These are phyloP conservation scores for Tor tambroides DNA, from an alignment of 2,113 vertebrate species.

Conservation along the genomic window DNA sequence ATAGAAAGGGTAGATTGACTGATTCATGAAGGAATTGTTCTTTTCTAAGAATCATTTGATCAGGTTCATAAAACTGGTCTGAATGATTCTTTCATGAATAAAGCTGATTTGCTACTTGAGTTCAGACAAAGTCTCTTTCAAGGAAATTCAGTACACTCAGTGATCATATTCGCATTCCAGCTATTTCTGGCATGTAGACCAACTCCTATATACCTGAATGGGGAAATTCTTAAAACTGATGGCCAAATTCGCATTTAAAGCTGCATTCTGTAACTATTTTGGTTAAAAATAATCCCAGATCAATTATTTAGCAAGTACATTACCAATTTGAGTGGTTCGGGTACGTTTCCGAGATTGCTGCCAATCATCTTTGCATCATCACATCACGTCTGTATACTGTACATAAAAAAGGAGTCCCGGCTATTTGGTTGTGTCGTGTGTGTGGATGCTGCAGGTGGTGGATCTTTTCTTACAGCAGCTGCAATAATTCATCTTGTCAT, in stretches of 20 bases:
- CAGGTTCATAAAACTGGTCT: background rate
- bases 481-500: no score
- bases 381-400: no score
- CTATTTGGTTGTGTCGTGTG: no score
- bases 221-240: background rate
- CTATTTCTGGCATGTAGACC: background rate
- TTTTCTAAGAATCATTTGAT: conserved; percentile 14
- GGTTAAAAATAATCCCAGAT: no score
- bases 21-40: background rate
- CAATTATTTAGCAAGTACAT: no score
- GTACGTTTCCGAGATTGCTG: no score
- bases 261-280: no score
- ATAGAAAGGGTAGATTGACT: background rate
- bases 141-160: background rate
- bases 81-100: background rate
- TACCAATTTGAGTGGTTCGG: no score
- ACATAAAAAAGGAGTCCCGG: no score
- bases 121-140: background rate
- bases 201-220: background rate
- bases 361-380: no score
- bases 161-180: background rate
- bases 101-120: background rate
- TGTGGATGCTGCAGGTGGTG: no score
- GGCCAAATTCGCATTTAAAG: background rate
- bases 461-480: no score